A percentile compares a stretch with the other conserved stretches of the same genome.
These are phyloP conservation scores for Polypterus senegalus DNA, from an alignment of 2,113 vertebrate species.

Conservation along the genomic window DNA sequence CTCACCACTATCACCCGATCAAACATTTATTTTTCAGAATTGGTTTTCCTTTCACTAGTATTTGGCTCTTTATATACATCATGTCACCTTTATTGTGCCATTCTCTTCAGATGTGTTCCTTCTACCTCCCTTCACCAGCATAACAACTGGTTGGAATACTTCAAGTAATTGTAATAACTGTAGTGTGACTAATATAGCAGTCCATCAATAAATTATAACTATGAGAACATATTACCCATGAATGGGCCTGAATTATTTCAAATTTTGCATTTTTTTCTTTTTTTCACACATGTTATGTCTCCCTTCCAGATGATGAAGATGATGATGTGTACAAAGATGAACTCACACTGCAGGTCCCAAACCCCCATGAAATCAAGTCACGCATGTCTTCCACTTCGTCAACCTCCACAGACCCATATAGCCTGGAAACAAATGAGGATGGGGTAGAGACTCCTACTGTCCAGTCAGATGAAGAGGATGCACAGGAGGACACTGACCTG, in stretches of 20 bases:
- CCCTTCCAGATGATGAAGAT: constrained; percentile 22
- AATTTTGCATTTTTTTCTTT: not conserved
- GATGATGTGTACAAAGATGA: constrained; percentile 46
- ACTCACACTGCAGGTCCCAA: constrained; percentile 40
- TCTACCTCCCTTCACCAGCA: no score
- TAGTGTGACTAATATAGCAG: not conserved
- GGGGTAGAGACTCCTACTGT: constrained; percentile 67
- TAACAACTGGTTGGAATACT: not conserved
- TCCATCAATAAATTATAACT: not conserved
- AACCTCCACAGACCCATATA: constrained; percentile 59
- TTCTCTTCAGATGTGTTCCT: no score
- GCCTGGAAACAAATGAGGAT: constrained; percentile 60
- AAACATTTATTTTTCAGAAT: no score
- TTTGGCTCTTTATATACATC: no score
- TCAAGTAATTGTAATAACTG: no score
- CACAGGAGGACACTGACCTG: constrained; percentile 51
- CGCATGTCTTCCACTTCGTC: constrained; percentile 72
- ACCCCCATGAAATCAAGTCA: constrained; percentile 42
- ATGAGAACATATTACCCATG: no score
- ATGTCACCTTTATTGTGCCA: no score
- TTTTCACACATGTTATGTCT: not conserved
- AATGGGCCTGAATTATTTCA: not conserved
- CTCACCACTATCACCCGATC: no score
- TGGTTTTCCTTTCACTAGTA: no score
- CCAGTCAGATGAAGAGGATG: constrained; percentile 76